Base-by-base conservation (phyloP, 2,888 invertebrate genomes). In the Invenusta paracnida region DNA sequence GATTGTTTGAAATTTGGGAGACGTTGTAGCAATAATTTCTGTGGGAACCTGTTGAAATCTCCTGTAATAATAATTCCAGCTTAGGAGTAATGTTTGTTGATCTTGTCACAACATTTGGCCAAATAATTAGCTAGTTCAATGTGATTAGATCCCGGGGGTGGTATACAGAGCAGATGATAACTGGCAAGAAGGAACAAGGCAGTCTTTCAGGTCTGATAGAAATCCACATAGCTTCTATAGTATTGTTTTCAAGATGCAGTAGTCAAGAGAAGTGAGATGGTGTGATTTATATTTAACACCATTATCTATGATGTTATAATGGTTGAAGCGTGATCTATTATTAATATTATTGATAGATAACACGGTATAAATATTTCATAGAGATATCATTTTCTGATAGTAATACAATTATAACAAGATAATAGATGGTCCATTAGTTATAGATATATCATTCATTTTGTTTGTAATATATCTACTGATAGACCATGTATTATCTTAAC, bases 41-140 rank as follows among this genome's bases (percentile, higher is more conserved):
- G 73, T 23, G 27, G 73, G 73, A 73, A 73, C 73, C 73, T 73
- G 73, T 73, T 73, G 73, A 73, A 73, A 73, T 73, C 73, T 73
- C 73, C 73, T 73, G 73, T 73, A 25, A 73, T 73, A 73, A 48
- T 48, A 48, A 48, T 48, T 48, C 48, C 48, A 48, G 48, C 48
- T 11, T 48, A 48, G 48, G 48, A 17, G 17, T 48, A 17, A 13
- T 23, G 17, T 73, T 73, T 25, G 73, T 73, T 73, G 73, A 73
- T 73, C 73, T 73, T 73, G 73, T 73, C 73, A 73, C 73, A 73
- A 73, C 73, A 73, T 73, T 73, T 73, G 73, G 73, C 73, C 73
- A 73, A 73, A 73, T 73, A 73, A 73, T 73, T 73, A 73, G 73
- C 73, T 73, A 73, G 73, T 73, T 73, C 73, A 73, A 73, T 73